Conservation (phyloP, 2,888 invertebrate genomes). For the Andrena camellia region DNA sequence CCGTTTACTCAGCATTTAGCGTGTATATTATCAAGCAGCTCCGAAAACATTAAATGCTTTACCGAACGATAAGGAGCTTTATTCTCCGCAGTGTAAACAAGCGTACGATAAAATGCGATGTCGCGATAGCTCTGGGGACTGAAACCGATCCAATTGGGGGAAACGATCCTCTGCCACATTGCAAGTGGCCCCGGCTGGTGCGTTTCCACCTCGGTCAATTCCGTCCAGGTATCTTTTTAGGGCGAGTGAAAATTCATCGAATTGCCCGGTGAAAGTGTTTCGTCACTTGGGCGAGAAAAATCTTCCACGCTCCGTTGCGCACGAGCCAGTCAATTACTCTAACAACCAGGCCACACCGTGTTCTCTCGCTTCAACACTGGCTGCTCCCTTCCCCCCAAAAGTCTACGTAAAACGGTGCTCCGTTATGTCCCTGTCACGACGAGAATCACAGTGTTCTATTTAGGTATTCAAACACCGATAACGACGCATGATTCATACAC, state of each 20-base stretch:
- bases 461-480: constrained; percentile 24
- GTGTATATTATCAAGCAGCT: constrained; percentile 22
- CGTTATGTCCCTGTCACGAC: background rate
- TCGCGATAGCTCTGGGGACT: background rate
- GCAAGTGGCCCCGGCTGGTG: background rate
- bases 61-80: constrained; percentile 3
- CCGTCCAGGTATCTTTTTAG: constrained; percentile 27
- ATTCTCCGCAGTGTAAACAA: constrained; percentile 15
- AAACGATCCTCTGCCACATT: constrained; percentile 9
- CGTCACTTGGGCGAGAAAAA: constrained; percentile 42
- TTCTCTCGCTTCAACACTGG: constrained; percentile 31
- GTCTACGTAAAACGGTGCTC: background rate
- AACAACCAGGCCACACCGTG: constrained; percentile 34
- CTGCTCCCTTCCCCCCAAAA: constrained; percentile 29
- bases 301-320: constrained; percentile 47
- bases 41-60: constrained; percentile 17
- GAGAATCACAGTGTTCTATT: constrained; percentile 29
- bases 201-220: constrained; percentile 16
- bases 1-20: constrained; percentile 16
- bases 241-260: constrained; percentile 45
- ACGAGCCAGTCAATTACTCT: constrained; percentile 47
- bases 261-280: constrained; percentile 58
- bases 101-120: background rate
- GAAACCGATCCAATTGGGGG: background rate
- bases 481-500: constrained; percentile 39